phyloP scores from a whole-genome alignment of 1,140 invertebrate species.

The Microplitis demolitor region DNA sequence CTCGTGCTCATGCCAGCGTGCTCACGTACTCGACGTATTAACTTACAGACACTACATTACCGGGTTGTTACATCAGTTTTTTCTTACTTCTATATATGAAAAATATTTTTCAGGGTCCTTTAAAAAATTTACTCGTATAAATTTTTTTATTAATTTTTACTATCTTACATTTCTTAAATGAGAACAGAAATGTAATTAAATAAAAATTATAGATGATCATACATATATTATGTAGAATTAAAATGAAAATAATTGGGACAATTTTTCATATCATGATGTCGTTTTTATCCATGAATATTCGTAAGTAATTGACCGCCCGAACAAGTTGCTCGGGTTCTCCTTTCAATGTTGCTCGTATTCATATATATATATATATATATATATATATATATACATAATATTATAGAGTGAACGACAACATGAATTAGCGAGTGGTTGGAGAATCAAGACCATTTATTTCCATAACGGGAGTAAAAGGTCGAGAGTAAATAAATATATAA shows the following conservation, averaged over 20 bases:
- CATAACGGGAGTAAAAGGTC: conserved; percentile 27
- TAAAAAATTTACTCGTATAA: too few species aligned
- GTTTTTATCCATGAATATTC: conserved; percentile 3
- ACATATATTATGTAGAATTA: not conserved
- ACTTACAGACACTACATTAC: conserved; percentile 6
- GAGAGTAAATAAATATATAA: conserved; percentile 28
- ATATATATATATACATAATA: too few species aligned
- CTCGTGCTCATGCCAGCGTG: conserved; percentile 47
- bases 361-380: not conserved
- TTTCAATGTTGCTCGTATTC: not conserved
- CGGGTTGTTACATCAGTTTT: not conserved
- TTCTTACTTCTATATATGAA: not conserved
- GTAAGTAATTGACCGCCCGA: conserved; percentile 2
- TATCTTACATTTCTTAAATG: not conserved
- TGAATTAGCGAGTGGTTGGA: conserved; percentile 1
- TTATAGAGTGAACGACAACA: not conserved
- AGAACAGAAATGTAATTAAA: not conserved
- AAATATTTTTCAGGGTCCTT: not conserved
- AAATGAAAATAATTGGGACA: not conserved
- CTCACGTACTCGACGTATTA: conserved; percentile 42
- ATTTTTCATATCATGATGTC: not conserved
- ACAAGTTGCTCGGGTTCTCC: not conserved
- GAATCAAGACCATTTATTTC: conserved; percentile 24
- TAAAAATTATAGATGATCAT: not conserved
- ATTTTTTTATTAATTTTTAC: too few species aligned